Evolutionary conservation across 2,797 vertebrate genomes (phyloP).

Genomic region (Liasis olivaceus): DNA sequence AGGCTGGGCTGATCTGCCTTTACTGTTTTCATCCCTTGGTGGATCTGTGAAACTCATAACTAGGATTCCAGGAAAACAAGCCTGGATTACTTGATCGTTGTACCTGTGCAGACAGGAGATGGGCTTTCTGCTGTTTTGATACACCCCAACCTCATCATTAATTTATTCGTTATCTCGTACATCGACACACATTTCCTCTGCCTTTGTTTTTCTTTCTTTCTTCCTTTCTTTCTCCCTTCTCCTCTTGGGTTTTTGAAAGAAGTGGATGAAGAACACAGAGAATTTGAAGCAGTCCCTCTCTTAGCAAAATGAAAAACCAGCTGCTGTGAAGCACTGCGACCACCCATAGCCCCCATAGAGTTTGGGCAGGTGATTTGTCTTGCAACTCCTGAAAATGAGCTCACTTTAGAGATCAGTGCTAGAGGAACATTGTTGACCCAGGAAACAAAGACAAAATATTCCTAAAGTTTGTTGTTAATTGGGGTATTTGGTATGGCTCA

Average conservation of each 20-base stretch:
- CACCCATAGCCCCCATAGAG: neutral
- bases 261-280: constrained; percentile 9
- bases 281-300: rapidly evolving
- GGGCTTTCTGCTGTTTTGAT: neutral
- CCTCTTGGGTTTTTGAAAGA: neutral
- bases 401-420: neutral
- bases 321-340: neutral
- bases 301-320: neutral
- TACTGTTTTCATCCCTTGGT: neutral
- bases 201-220: neutral
- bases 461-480: neutral
- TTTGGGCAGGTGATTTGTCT: neutral
- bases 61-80: neutral
- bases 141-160: neutral
- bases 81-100: neutral
- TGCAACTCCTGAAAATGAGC: neutral
- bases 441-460: neutral
- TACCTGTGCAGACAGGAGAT: neutral
- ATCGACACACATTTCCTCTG: neutral
- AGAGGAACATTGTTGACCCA: neutral
- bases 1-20: neutral
- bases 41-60: neutral
- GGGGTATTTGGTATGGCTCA: neutral
- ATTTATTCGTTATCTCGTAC: neutral
- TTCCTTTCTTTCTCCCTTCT: neutral